These are phyloP conservation scores for Myripristis murdjan DNA, from an alignment of 2,797 vertebrate species.

Conservation along the genomic window DNA sequence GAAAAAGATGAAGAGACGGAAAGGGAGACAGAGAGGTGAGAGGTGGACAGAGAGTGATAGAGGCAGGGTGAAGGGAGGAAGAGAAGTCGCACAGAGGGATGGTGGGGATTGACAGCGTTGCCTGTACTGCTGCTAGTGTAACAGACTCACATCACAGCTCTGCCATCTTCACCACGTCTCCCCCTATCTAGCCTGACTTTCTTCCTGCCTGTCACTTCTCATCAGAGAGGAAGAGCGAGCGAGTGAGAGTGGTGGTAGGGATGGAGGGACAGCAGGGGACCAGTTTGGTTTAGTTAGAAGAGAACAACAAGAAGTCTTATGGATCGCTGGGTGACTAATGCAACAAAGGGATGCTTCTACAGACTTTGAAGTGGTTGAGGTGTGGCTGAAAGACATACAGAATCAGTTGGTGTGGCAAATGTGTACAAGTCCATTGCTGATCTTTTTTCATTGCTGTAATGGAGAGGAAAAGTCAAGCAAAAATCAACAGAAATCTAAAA, in stretches of 20 bases:
- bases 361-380: slow-evolving; percentile 26
- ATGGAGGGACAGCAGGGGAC: slow-evolving; percentile 6
- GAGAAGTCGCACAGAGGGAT: slow-evolving; percentile 19
- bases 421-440: no score
- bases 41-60: slow-evolving; percentile 45
- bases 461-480: no score
- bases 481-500: no score
- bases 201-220: slow-evolving; percentile 64
- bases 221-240: slow-evolving; percentile 53
- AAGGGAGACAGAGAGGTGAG: slow-evolving; percentile 23
- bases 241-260: slow-evolving; percentile 23
- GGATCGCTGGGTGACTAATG: slow-evolving; percentile 25
- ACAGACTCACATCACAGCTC: slow-evolving; percentile 72
- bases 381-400: not conserved
- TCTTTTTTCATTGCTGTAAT: no score
- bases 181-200: slow-evolving; percentile 59
- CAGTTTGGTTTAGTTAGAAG: slow-evolving; percentile 25
- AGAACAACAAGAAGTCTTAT: slow-evolving; percentile 34
- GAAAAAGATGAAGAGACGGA: slow-evolving; percentile 28
- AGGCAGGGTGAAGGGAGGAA: slow-evolving; percentile 55
- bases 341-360: slow-evolving; percentile 26
- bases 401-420: no score
- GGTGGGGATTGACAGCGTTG: slow-evolving; percentile 58
- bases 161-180: slow-evolving; percentile 69
- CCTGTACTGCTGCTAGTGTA: slow-evolving; percentile 47